Evolutionary conservation across 2,797 vertebrate genomes (phyloP).

Genomic region (Eulemur albifrons): DNA sequence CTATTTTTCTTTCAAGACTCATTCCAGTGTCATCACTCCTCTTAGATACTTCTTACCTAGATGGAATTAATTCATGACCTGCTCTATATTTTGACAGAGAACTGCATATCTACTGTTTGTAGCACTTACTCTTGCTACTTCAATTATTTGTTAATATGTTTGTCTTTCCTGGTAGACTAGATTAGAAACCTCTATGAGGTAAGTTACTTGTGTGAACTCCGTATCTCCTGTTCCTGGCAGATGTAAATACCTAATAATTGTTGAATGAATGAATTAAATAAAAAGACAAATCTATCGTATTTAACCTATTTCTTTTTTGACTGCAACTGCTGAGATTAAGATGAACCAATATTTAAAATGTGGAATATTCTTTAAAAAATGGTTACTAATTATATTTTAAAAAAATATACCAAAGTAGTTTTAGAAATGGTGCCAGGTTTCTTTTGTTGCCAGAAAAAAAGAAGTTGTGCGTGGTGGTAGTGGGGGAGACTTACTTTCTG

Average conservation of each 20-base stretch:
- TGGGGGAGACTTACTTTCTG: slow-evolving; percentile 91
- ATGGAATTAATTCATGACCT: background rate
- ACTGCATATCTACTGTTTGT: background rate
- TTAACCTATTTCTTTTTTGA: background rate
- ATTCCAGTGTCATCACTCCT: background rate
- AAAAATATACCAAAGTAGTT: background rate
- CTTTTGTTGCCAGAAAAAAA: slow-evolving; percentile 5
- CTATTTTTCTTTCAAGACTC: background rate
- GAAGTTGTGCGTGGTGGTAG: background rate
- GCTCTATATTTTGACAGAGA: background rate
- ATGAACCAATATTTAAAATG: slow-evolving; percentile 46
- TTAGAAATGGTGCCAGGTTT: background rate
- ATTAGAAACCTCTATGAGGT: background rate
- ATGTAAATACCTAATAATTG: slow-evolving; percentile 15
- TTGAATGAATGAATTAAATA: background rate
- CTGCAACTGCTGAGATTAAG: background rate
- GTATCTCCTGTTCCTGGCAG: background rate
- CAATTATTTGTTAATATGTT: background rate
- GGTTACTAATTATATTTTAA: slow-evolving; percentile 2
- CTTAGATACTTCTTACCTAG: background rate
- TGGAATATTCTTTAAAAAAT: slow-evolving; percentile 3
- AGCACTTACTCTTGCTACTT: background rate
- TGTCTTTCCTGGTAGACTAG: background rate
- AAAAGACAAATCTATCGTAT: background rate
- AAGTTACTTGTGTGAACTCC: background rate